Conservation (phyloP, 2,888 invertebrate genomes). For the Lochmaea capreae region DNA sequence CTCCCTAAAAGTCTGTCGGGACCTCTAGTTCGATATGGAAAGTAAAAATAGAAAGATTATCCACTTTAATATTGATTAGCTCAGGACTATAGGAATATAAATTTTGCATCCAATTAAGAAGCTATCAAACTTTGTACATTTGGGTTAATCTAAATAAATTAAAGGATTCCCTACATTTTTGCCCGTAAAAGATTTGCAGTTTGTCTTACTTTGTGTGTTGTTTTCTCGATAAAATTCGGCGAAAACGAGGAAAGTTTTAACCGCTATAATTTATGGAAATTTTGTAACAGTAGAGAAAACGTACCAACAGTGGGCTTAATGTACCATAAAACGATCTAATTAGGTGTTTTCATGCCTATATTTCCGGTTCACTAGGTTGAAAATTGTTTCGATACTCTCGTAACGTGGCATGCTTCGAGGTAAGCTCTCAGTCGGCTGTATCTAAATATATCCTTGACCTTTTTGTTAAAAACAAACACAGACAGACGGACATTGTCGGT, state of each 20-base stretch:
- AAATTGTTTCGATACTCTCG: constrained; percentile 28
- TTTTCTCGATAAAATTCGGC: constrained; percentile 15
- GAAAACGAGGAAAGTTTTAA: constrained; percentile 19
- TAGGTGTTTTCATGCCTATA: constrained; percentile 31
- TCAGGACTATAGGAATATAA: too few relatives aligned
- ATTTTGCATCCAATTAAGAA: too few relatives aligned
- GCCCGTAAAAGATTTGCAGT: background rate
- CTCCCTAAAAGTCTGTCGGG: too few relatives aligned
- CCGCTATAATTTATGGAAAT: constrained; percentile 19
- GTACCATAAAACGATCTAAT: constrained; percentile 31
- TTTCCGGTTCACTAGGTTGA: constrained; percentile 25
- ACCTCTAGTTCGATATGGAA: too few relatives aligned
- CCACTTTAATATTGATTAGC: too few relatives aligned
- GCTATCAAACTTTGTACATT: too few relatives aligned
- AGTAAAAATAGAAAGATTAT: too few relatives aligned
- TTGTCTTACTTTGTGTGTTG: constrained; percentile 14
- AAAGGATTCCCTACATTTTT: background rate
- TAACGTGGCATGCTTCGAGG: constrained; percentile 8
- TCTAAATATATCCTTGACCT: constrained; percentile 11
- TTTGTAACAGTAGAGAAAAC: constrained; percentile 7
- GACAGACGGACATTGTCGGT: background rate
- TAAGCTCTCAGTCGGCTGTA: constrained; percentile 13
- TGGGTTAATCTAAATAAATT: background rate
- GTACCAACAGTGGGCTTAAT: constrained; percentile 19
- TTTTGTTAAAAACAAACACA: constrained; percentile 3